Base-by-base conservation (phyloP, 2,113 vertebrate species). In the Mormyrus iriodes region DNA sequence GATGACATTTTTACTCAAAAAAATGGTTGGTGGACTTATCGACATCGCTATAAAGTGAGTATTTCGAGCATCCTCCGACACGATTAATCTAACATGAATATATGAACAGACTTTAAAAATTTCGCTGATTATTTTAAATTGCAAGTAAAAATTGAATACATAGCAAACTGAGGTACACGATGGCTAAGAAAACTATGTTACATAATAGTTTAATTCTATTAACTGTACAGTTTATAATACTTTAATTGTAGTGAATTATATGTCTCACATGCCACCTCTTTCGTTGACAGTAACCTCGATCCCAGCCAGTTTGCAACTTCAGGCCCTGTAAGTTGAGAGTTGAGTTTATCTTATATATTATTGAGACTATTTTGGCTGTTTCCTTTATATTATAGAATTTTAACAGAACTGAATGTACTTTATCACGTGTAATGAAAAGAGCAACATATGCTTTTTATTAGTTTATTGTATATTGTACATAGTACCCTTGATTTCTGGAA, bases 301-400 rank as follows among this genome's bases (percentile, higher is more conserved):
- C 94, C 94, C 0, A 89, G 21, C 73, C 92, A 93, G 91, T 95
- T 96, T 87, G 27, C 91, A 2, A 94, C 94, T 0, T 89, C 93
- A 53, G 90, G 94, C 0, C 96, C 95, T 7, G 96, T 96, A 90
- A 96, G 96, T 95, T 44, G 39, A 69, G 51, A n/a, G n/a, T n/a
- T n/a, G n/a, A n/a, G n/a, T n/a, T n/a, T n/a, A n/a, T n/a, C n/a
- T n/a, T n/a, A n/a, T n/a, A n/a, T n/a, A n/a, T n/a, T n/a, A n/a
- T n/a, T n/a, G n/a, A 58, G 8, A 52, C 10, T 46, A 13, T 83
- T 5, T 55, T 39, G 39, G 73, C 35, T 79, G 15, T 79, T 79
- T 79, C 17, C 55, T 76, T 15, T 76, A 76, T 76, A 39, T 76
- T 35, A 10, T 65, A 13, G 61, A 65, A 65, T 65, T 65, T 27